These are phyloP conservation scores for Julus scandinavius DNA, from an alignment of 2,888 invertebrate genomes.

Conservation along the genomic window DNA sequence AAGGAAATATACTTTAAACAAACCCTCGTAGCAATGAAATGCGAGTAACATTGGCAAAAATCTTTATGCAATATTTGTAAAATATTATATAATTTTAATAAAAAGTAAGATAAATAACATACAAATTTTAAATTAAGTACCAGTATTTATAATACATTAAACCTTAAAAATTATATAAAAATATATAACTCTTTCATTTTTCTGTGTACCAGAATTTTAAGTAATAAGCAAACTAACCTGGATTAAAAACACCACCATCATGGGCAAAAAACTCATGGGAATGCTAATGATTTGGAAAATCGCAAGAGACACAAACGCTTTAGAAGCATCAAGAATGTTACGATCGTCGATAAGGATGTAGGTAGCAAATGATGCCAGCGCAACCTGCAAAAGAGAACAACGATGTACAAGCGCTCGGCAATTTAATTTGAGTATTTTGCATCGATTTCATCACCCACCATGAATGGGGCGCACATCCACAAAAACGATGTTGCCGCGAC, in stretches of 20 bases:
- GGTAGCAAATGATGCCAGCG: conserved; percentile 84
- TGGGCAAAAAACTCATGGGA: conserved; percentile 83
- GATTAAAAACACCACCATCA: conserved; percentile 77
- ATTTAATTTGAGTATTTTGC: not conserved
- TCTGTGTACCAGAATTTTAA: not conserved
- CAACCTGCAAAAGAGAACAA: conserved; percentile 71
- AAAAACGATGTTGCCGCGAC: conserved; percentile 63
- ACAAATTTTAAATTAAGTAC: no score
- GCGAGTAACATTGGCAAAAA: no score
- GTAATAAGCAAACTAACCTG: conserved; percentile 73
- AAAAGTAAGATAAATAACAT: no score
- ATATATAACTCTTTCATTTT: not conserved
- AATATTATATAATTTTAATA: no score
- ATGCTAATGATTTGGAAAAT: conserved; percentile 88
- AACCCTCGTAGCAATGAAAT: no score
- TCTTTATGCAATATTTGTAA: not conserved
- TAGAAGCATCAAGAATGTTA: conserved; percentile 81
- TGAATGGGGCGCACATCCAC: conserved; percentile 66
- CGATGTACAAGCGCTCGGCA: not conserved
- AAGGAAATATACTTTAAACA: no score
- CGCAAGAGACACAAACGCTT: conserved; percentile 86
- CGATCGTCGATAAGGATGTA: conserved; percentile 74
- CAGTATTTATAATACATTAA: no score
- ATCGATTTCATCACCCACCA: conserved; percentile 59
- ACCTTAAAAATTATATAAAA: not conserved